Base-by-base conservation (phyloP, 1,140 invertebrate species). In the Lysiphlebus fabarum region DNA sequence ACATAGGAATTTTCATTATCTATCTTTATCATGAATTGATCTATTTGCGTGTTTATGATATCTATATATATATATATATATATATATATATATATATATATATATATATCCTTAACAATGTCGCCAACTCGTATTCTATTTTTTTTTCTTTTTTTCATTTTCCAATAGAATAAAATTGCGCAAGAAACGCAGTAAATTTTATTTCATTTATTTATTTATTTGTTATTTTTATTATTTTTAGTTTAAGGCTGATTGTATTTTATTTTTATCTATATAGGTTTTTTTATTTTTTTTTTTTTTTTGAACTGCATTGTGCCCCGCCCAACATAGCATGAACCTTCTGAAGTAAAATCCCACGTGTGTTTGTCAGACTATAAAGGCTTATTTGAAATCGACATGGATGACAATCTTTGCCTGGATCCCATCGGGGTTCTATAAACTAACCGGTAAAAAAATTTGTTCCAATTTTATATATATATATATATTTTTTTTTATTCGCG, bases 341-440 rank as follows among this genome's bases (percentile, higher is more conserved):
- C 61, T 40, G 63, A 61, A 38, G 58, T 62, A 72, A 74, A 66
- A 69, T 74, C 67, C 71, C 67, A 74, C 69, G 61, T 75, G 17
- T 26, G 61, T 41, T 44, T 59, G 53, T 53, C 34, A 56, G 43
- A 10, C 60, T 72, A 75, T 75, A 75, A 75, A 75, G 74, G 73
- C 67, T 71, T 61, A 66, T 63, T 67, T 69, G 65, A 62, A 66
- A 67, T 65, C 65, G 62, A 59, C 56, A 68, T 65, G 63, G 58
- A 64, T 51, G 61, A 65, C 69, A 70, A 74, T 74, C 69, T 74
- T 67, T 63, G 64, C 17, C 53, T 65, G 63, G 65, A 73, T 70
- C 64, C 44, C 66, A 59, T 54, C 65, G 57, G 63, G 61, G 66
- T 64, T 66, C 65, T 65, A 58, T 61, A 43, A 56, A n/a, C 8